phyloP scores from a whole-genome alignment of 2,113 vertebrate species.

The Cheirogaleus medius region DNA sequence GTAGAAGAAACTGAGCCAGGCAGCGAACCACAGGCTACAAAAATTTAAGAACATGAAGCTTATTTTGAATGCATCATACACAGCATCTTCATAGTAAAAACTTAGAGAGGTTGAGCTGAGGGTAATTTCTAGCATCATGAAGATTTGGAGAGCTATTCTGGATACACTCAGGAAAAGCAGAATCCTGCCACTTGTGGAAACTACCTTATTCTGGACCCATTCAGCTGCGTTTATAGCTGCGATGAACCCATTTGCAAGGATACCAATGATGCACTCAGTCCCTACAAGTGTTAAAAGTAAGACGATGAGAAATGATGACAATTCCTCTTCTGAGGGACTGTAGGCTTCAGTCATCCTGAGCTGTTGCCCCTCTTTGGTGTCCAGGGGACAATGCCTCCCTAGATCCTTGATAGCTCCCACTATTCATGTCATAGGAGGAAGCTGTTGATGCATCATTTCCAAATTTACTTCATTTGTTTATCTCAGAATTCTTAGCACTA shows the following conservation, averaged over 20 bases:
- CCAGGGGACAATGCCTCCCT: neutral
- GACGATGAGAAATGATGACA: neutral
- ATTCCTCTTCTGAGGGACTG: neutral
- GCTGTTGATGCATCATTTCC: neutral
- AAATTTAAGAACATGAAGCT: constrained; percentile 47
- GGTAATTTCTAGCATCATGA: constrained; percentile 43
- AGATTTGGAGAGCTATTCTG: constrained; percentile 60
- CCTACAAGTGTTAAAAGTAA: neutral
- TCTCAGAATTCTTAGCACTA: constrained; percentile 34
- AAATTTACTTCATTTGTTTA: constrained; percentile 70
- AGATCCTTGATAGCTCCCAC: neutral
- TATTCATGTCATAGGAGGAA: neutral
- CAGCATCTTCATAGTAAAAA: neutral
- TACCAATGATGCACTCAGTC: constrained; percentile 12
- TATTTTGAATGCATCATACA: neutral
- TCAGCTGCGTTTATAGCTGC: neutral
- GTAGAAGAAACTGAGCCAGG: constrained; percentile 67
- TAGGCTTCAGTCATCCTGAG: neutral
- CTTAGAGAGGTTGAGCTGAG: neutral
- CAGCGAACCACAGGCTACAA: constrained; percentile 68
- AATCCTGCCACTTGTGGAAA: constrained; percentile 39
- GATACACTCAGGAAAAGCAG: constrained; percentile 59
- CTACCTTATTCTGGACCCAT: constrained; percentile 56
- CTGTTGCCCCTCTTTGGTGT: neutral
- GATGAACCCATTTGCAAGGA: constrained; percentile 56